Percentiles rank a stretch among this genome's conserved stretches.
Conservation (phyloP, 2,888 invertebrate genomes). For the Pyrrhosoma nymphula region DNA sequence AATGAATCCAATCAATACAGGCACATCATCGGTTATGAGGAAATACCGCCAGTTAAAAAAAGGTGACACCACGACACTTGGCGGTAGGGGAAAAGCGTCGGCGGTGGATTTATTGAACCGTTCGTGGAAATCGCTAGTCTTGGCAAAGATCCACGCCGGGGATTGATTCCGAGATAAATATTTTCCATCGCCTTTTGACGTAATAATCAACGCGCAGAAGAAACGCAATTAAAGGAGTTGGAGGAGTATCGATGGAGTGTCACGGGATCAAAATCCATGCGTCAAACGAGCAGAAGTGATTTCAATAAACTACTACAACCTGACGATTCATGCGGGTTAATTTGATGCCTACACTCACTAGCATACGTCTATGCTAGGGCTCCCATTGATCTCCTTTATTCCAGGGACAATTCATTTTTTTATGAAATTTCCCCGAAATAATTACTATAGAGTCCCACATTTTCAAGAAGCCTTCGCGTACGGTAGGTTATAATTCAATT, state of each 20-base stretch:
- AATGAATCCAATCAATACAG: background rate
- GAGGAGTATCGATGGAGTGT: background rate
- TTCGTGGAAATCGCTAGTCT: conserved; percentile 14
- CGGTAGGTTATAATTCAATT: no score
- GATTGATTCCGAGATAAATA: conserved; percentile 37
- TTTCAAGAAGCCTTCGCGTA: no score
- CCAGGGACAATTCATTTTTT: no score
- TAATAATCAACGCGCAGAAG: background rate
- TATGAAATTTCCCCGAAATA: no score
- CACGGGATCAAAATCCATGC: background rate
- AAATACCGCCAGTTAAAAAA: background rate
- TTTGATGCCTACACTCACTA: no score
- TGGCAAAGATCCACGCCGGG: conserved; percentile 6
- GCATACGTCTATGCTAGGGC: no score
- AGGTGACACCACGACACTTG: background rate
- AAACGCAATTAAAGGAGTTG: background rate
- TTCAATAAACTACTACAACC: background rate
- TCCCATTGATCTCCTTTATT: no score
- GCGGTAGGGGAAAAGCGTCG: background rate
- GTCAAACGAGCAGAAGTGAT: background rate
- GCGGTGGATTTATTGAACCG: background rate
- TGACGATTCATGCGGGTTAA: background rate
- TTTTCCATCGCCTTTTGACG: conserved; percentile 30
- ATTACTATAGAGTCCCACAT: no score
- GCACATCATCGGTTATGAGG: background rate